These are phyloP conservation scores for Mionectes olivaceus DNA, from an alignment of 2,797 vertebrate genomes.

Conservation along the genomic window DNA sequence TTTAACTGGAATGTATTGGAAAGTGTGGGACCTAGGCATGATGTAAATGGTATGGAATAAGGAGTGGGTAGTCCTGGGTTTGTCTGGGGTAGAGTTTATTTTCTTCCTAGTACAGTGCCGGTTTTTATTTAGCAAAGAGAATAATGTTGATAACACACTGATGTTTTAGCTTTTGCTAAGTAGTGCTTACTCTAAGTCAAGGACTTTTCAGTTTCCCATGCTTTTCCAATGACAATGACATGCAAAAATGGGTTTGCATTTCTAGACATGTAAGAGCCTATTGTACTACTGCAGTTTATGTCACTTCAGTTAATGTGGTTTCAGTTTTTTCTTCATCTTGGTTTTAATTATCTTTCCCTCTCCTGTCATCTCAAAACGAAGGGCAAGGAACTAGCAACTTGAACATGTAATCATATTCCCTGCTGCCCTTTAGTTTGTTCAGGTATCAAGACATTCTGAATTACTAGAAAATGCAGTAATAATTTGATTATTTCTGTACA, in stretches of 20 bases:
- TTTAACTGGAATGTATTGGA: neutral
- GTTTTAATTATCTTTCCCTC: neutral
- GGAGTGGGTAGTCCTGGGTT: neutral
- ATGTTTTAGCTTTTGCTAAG: neutral
- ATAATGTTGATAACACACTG: neutral
- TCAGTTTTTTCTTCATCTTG: neutral
- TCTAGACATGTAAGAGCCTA: neutral
- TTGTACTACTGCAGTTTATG: neutral
- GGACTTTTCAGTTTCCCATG: neutral
- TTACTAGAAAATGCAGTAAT: neutral
- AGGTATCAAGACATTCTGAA: neutral
- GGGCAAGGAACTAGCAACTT: neutral
- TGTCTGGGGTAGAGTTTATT: neutral
- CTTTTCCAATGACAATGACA: neutral
- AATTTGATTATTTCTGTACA: neutral
- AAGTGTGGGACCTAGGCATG: neutral
- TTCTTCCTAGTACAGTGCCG: neutral
- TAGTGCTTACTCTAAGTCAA: neutral
- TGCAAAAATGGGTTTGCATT: neutral
- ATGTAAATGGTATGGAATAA: neutral
- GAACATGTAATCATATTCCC: neutral
- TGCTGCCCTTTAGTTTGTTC: neutral
- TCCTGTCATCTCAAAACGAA: neutral
- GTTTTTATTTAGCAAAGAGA: neutral
- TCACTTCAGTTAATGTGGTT: neutral